These are phyloP conservation scores for Latrodectus elegans DNA, from an alignment of 2,888 invertebrate species.

Conservation along the genomic window DNA sequence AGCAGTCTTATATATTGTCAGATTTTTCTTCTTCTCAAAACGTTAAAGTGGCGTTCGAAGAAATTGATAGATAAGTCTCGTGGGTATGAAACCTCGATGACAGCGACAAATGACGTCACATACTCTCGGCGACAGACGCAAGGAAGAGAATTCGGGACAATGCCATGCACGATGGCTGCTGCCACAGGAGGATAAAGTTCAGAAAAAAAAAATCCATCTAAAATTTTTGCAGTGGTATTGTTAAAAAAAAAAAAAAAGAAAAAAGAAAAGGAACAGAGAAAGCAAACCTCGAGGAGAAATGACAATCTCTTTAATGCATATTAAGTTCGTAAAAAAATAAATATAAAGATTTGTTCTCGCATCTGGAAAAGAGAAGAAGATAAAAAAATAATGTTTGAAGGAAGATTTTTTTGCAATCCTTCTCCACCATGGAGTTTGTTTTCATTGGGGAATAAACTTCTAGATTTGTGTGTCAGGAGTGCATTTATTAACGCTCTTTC, in stretches of 20 bases:
- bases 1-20: slow-evolving; percentile 52
- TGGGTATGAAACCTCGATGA: slow-evolving; percentile 62
- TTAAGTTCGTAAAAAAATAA: slow-evolving; percentile 52
- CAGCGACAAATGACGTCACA: slow-evolving; percentile 65
- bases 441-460: slow-evolving; percentile 40
- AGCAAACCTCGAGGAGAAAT: slow-evolving; percentile 34
- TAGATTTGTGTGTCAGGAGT: slow-evolving; percentile 2
- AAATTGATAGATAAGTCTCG: slow-evolving; percentile 65
- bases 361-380: background rate
- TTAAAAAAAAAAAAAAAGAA: background rate
- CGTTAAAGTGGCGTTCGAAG: slow-evolving; percentile 37
- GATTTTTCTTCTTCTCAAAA: slow-evolving; percentile 35
- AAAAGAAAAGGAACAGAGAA: background rate
- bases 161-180: slow-evolving; percentile 57
- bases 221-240: background rate
- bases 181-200: slow-evolving; percentile 16
- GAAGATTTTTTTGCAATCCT: slow-evolving; percentile 8
- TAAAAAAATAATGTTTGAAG: slow-evolving; percentile 22
- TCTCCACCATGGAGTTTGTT: slow-evolving; percentile 24
- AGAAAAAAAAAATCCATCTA: slow-evolving; percentile 17
- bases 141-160: slow-evolving; percentile 45
- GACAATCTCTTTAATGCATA: slow-evolving; percentile 61
- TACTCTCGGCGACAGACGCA: slow-evolving; percentile 56
- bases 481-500: slow-evolving; percentile 24
- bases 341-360: slow-evolving; percentile 41